Evolutionary conservation across 2,888 invertebrate genomes (phyloP), one percentile per base, ranked within the genome.

Genomic region (Patella pellucida): DNA sequence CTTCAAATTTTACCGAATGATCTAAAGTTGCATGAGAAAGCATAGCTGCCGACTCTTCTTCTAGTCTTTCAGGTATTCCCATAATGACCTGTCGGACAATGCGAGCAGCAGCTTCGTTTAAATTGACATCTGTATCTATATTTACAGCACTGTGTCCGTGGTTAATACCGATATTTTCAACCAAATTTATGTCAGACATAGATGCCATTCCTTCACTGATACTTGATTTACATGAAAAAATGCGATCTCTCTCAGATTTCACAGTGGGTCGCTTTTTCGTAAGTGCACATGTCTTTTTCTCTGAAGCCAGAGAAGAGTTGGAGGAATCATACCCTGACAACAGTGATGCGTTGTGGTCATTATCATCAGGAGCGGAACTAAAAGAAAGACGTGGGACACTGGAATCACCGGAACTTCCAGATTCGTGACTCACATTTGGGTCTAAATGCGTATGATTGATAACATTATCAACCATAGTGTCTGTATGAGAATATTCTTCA

Each of bases 81-180:
- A 80, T 74, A 16, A 82, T 76, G 23, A 82, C 82, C 67, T 80
- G 80, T 74, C 72, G 75, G 56, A 82, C 82, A 52, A 82, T 82
- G 16, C 67, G 69, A 4, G 80, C 82, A 27, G 82, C 82, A 3
- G 76, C 77, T 41, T 76, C 74, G 27, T 82, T 77, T 54, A 71
- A 76, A 70, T 76, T 62, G 12, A 23, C 11, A 19, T 19, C 23
- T 0, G 23, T 23, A 23, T 19, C 19, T 14, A 62, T 23, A 23
- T 9, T 19, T 62, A 11, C 19, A 12, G 62, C 23, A 23, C 23
- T 62, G 11, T 11, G 11, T 11, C 11, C 14, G 12, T 11, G 19
- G 19, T 19, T 11, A 11, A 15, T 19, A 5, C 62, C 23, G 14
- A 23, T 23, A 19, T 62, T 62, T 19, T 19, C 62, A 23, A 23